A percentile compares a stretch with the other conserved stretches of the same genome.
phyloP scores from a whole-genome alignment of 37 sponge, comb jelly and placozoan species.

The Corticium candelabrum region DNA sequence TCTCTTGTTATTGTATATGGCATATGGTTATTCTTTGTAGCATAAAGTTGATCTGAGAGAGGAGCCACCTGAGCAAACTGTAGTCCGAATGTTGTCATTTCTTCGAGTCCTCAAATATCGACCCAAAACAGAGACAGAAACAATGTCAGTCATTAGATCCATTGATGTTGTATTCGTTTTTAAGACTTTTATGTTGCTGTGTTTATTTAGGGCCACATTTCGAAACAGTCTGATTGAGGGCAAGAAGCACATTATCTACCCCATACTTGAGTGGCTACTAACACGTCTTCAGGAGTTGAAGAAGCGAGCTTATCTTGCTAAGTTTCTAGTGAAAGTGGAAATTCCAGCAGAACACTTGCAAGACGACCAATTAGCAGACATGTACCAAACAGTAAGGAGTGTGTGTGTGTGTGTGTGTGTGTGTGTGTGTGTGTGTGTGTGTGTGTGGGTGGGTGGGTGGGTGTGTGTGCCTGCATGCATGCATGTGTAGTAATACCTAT shows the following conservation, averaged over 20 bases:
- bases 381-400: constrained; percentile 28
- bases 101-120: constrained; percentile 82
- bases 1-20: too few relatives aligned
- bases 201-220: constrained; percentile 40
- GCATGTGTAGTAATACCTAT: too few relatives aligned
- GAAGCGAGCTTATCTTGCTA: constrained; percentile 76
- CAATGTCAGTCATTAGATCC: too few relatives aligned
- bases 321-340: constrained; percentile 79
- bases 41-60: constrained; percentile 87
- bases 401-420: background rate
- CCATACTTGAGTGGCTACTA: constrained; percentile 74
- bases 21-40: constrained; percentile 18
- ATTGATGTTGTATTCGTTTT: background rate
- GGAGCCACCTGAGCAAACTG: constrained; percentile 89
- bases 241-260: constrained; percentile 65
- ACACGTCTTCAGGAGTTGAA: constrained; percentile 59
- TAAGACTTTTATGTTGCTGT: too few relatives aligned
- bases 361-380: constrained; percentile 55
- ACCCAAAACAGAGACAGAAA: constrained; percentile 17
- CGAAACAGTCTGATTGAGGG: constrained; percentile 68
- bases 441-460: too few relatives aligned
- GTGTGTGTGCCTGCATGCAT: too few relatives aligned
- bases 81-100: constrained; percentile 72
- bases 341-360: constrained; percentile 79
- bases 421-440: background rate